phyloP scores from a whole-genome alignment of 1,140 invertebrate species.

The Rhyacophila brunnea region DNA sequence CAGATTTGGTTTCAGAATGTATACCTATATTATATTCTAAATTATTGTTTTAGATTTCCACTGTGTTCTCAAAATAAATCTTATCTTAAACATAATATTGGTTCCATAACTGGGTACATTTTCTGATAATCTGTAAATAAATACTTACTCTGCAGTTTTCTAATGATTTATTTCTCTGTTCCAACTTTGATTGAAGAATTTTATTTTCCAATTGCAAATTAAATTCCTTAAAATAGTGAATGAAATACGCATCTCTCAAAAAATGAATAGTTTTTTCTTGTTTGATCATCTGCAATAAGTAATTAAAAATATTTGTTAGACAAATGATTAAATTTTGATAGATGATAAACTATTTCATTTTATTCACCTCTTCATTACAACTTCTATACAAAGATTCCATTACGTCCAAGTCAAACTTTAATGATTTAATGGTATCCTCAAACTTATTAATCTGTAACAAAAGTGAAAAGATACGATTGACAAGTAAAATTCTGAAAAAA shows the following conservation, averaged over 20 bases:
- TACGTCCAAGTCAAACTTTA: constrained; percentile 29
- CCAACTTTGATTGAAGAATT: constrained; percentile 16
- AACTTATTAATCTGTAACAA: constrained; percentile 19
- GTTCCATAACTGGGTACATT: no score
- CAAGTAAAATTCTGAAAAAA: no score
- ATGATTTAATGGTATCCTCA: constrained; percentile 16
- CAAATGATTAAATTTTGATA: neutral
- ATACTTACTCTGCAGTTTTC: constrained; percentile 5
- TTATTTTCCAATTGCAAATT: constrained; percentile 23
- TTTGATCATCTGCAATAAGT: constrained; percentile 25
- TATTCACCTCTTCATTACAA: constrained; percentile 29
- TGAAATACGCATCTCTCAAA: constrained; percentile 27
- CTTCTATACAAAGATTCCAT: constrained; percentile 31
- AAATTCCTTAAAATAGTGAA: constrained; percentile 13
- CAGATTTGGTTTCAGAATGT: no score
- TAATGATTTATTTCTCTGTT: constrained; percentile 10
- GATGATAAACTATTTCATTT: neutral
- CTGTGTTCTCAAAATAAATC: no score
- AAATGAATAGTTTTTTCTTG: constrained; percentile 32
- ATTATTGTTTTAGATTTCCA: no score
- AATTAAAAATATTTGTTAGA: constrained; percentile 8
- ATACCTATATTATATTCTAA: no score
- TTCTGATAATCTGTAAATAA: no score
- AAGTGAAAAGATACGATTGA: neutral
- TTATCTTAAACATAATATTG: no score